Base-by-base conservation (phyloP, 1,140 invertebrate genomes). In the Leptopilina boulardi region DNA sequence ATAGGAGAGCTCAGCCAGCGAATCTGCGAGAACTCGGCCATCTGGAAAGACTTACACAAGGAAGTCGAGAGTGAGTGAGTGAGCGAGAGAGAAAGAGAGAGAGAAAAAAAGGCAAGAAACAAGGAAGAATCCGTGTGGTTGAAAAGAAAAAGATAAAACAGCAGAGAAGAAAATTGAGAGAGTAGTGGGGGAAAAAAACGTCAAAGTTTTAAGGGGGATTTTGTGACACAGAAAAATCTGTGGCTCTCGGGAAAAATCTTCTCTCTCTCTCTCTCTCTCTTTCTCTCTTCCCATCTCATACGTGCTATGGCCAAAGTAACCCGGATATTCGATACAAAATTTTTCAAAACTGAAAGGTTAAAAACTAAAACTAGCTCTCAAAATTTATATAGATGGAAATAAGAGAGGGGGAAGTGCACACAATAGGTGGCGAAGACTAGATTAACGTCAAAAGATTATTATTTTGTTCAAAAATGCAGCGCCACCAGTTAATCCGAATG, bases 31-130 rank as follows among this genome's bases (percentile, higher is more conserved):
- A 74, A 77, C 54, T 38, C 15, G 11, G 56, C 79, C 88, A 89
- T 89, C 87, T 89, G 87, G 87, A 88, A 88, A 74, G 85, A 86
- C 86, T 89, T 89, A 87, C 84, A 82, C 84, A 82, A 82, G 74
- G 70, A 73, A 79, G 71, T 71, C 76, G 23, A 34, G 73, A n/a
- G n/a, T n/a, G n/a, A n/a, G n/a, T n/a, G n/a, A n/a, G n/a, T n/a
- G n/a, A n/a, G n/a, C n/a, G n/a, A n/a, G n/a, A n/a, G n/a, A n/a
- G n/a, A n/a, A n/a, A n/a, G n/a, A n/a, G n/a, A n/a, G n/a, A n/a
- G n/a, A 74, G 71, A 72, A 71, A 75, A 79, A 75, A 42, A n/a
- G 38, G 47, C 66, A 74, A 73, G 74, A 51, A 79, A 54, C n/a
- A 71, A 80, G 75, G 30, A 70, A 54, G 70, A 71, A 19, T 41